Conservation (phyloP, 2,113 vertebrate genomes). For the Notiomystis cincta region DNA sequence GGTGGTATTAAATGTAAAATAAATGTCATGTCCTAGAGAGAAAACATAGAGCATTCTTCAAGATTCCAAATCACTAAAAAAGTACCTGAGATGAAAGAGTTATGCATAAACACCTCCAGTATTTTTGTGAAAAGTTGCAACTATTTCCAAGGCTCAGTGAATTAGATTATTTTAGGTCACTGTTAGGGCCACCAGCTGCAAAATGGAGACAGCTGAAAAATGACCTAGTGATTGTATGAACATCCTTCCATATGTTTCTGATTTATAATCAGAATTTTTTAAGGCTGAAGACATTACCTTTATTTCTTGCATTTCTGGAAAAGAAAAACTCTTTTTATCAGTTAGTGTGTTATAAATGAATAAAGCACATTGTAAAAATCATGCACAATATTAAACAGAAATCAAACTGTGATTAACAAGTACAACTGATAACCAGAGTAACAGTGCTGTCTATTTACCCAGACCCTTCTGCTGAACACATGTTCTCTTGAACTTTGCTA, state of each 20-base stretch:
- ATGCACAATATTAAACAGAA: background rate
- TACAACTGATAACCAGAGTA: background rate
- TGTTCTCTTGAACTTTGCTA: background rate
- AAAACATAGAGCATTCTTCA: background rate
- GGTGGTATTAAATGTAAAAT: background rate
- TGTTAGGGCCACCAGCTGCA: slow-evolving; percentile 6
- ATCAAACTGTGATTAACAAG: background rate
- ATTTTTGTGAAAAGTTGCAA: background rate
- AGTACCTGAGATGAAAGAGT: background rate
- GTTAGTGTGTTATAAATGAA: background rate
- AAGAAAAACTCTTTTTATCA: background rate
- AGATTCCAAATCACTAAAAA: background rate
- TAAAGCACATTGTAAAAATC: background rate
- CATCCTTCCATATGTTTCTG: slow-evolving; percentile 23
- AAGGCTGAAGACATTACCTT: background rate
- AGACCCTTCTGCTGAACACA: background rate
- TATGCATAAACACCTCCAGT: background rate
- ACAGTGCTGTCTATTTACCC: background rate
- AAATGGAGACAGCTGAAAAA: slow-evolving; percentile 21
- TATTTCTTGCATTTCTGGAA: background rate
- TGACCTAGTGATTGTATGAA: background rate
- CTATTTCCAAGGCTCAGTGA: background rate
- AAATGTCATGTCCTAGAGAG: background rate
- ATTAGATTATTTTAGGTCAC: slow-evolving; percentile 10
- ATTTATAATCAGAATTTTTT: slow-evolving; percentile 18